Evolutionary conservation across 1,140 invertebrate species (phyloP).

Genomic region (Tetramorium alpestre): DNA sequence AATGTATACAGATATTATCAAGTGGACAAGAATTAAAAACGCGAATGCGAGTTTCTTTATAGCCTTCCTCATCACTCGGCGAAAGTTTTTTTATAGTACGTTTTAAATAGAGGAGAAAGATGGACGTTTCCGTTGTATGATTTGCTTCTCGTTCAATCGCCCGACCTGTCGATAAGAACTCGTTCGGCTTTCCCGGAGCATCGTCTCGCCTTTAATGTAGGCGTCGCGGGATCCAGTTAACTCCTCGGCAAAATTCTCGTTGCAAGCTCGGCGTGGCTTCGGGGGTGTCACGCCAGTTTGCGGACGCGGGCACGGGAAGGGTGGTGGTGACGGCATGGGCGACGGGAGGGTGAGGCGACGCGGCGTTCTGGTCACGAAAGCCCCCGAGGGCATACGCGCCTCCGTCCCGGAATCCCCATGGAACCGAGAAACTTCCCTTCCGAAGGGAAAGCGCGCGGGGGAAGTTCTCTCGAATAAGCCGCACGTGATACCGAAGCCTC

Average conservation of each 20-base stretch:
- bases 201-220: constrained; percentile 40
- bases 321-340: constrained; percentile 6
- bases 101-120: neutral
- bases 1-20: neutral
- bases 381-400: constrained; percentile 45
- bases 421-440: constrained; percentile 50
- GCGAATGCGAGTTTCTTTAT: neutral
- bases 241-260: constrained; percentile 52
- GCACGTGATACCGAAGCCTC: constrained; percentile 29
- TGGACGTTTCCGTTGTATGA: neutral
- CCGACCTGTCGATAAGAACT: constrained; percentile 9
- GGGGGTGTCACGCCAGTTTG: constrained; percentile 49
- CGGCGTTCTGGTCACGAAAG: constrained; percentile 63
- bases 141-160: neutral
- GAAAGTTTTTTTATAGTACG: neutral
- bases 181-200: constrained; percentile 2
- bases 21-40: neutral
- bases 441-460: constrained; percentile 12
- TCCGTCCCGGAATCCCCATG: constrained; percentile 24
- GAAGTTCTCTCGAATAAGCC: constrained; percentile 29
- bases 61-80: neutral
- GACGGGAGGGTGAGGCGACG: constrained; percentile 36
- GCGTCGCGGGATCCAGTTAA: constrained; percentile 48
- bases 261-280: constrained; percentile 35
- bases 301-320: neutral